Evolutionary conservation across 2,113 vertebrate genomes (phyloP).

Genomic region (Carettochelys insculpta): DNA sequence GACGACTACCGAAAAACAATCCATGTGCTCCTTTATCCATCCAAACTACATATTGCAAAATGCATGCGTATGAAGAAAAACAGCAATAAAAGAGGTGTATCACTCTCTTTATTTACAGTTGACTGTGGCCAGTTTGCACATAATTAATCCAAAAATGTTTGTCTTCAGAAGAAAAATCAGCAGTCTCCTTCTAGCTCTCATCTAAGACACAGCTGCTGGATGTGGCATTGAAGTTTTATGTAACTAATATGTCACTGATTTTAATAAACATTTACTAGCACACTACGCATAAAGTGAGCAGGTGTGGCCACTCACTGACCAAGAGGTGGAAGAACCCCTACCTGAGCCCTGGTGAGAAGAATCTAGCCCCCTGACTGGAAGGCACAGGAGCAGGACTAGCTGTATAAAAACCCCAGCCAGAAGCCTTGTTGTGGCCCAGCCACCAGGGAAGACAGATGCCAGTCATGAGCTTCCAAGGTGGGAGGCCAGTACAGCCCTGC

Average conservation of each 20-base stretch:
- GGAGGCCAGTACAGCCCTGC: too few relatives aligned
- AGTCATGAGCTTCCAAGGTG: too few relatives aligned
- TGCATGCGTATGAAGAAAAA: background rate
- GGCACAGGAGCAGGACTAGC: too few relatives aligned
- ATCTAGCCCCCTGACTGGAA: too few relatives aligned
- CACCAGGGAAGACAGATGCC: too few relatives aligned
- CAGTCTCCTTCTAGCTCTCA: background rate
- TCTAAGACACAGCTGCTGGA: constrained; percentile 7
- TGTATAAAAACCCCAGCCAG: too few relatives aligned
- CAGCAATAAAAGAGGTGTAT: constrained; percentile 13
- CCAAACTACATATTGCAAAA: background rate
- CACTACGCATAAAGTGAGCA: too few relatives aligned
- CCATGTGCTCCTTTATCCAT: background rate
- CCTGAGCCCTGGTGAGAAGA: too few relatives aligned
- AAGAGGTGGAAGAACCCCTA: too few relatives aligned
- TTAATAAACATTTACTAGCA: background rate
- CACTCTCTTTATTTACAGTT: background rate
- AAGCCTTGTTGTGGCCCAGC: too few relatives aligned
- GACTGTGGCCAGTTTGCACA: background rate
- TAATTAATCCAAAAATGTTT: constrained; percentile 4
- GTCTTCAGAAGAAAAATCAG: background rate
- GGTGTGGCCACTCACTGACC: too few relatives aligned
- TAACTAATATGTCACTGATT: background rate
- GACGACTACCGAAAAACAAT: background rate
- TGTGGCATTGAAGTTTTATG: constrained; percentile 1